Conservation (phyloP, 23 tunicate genomes). For the Aplidium turbinatum region DNA sequence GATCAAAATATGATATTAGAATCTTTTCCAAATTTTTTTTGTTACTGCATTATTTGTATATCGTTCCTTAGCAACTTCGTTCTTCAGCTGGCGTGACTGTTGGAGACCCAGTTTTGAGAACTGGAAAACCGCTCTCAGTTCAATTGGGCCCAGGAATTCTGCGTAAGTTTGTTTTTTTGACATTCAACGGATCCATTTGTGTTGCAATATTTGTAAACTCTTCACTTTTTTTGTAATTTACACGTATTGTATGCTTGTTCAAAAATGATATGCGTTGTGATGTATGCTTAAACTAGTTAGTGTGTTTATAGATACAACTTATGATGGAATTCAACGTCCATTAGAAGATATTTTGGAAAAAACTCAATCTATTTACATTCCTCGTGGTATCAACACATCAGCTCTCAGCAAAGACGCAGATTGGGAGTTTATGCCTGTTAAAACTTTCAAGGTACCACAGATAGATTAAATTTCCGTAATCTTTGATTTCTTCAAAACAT, state of each 20-base stretch:
- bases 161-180: constrained; percentile 55
- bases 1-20: background rate
- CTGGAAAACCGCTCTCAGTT: constrained; percentile 95
- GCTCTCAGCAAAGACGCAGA: constrained; percentile 63
- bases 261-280: background rate
- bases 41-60: background rate
- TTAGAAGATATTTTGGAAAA: constrained; percentile 75
- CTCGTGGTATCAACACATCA: constrained; percentile 85
- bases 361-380: constrained; percentile 95
- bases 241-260: background rate
- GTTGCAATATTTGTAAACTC: no score
- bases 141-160: constrained; percentile 98
- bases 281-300: background rate
- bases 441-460: constrained; percentile 50
- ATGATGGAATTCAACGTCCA: constrained; percentile 97
- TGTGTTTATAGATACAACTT: constrained; percentile 65
- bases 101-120: constrained; percentile 96
- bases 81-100: constrained; percentile 99
- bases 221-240: background rate
- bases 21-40: constrained; percentile 8
- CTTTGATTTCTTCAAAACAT: no score
- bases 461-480: no score
- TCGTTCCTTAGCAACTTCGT: background rate
- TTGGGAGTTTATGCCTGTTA: constrained; percentile 87
- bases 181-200: no score